phyloP scores from a whole-genome alignment of 2,888 invertebrate species.

The Spodoptera exigua region DNA sequence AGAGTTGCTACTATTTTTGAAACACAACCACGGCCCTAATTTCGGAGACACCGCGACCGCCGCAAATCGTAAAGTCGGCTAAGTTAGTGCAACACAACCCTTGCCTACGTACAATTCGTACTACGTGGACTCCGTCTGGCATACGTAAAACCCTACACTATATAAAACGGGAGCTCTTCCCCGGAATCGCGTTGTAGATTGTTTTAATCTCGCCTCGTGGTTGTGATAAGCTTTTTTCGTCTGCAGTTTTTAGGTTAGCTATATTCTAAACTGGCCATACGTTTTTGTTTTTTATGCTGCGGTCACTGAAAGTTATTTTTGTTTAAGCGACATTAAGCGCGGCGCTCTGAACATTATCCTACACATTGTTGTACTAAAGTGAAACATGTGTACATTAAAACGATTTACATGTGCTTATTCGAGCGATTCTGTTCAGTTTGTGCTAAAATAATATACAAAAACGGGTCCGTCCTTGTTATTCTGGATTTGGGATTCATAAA shows the following conservation, averaged over 20 bases:
- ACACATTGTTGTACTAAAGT: slow-evolving; percentile 18
- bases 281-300: slow-evolving; percentile 40
- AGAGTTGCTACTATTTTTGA: slow-evolving; percentile 54
- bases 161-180: slow-evolving; percentile 38
- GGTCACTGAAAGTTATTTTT: slow-evolving; percentile 42
- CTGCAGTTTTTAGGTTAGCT: slow-evolving; percentile 53
- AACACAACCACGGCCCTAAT: slow-evolving; percentile 58
- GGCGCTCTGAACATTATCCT: slow-evolving; percentile 31
- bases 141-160: slow-evolving; percentile 22
- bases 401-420: slow-evolving; percentile 30
- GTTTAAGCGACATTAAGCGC: slow-evolving; percentile 36
- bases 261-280: slow-evolving; percentile 43
- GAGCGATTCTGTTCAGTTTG: slow-evolving; percentile 21
- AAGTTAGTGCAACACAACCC: slow-evolving; percentile 52
- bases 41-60: slow-evolving; percentile 57
- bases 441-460: slow-evolving; percentile 11
- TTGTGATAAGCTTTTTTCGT: slow-evolving; percentile 48
- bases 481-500: neutral
- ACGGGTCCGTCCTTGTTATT: neutral
- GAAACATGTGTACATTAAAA: slow-evolving; percentile 37
- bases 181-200: slow-evolving; percentile 50
- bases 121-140: slow-evolving; percentile 29
- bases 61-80: slow-evolving; percentile 59
- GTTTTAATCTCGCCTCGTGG: slow-evolving; percentile 49
- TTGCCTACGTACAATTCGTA: slow-evolving; percentile 13